phyloP scores from a whole-genome alignment of 2,888 invertebrate genomes.

The Congeria kusceri region DNA sequence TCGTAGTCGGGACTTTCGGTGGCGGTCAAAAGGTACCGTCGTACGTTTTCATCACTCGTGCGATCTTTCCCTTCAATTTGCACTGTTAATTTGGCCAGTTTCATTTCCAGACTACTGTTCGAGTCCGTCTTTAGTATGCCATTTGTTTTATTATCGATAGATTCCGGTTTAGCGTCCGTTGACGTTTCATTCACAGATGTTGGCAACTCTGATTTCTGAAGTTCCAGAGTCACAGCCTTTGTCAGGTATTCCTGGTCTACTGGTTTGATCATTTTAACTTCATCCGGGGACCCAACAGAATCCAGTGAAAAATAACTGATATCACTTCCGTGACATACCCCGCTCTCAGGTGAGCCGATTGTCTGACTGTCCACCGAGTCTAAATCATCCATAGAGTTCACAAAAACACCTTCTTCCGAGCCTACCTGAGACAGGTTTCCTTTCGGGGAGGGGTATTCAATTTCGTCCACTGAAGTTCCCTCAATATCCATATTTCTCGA shows the following conservation, averaged over 20 bases:
- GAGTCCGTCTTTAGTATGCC: conserved; percentile 29
- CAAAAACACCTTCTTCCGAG: conserved; percentile 77
- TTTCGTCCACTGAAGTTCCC: conserved; percentile 18
- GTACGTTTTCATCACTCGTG: conserved; percentile 7
- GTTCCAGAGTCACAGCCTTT: conserved; percentile 40
- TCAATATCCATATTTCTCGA: not conserved
- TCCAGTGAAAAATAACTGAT: conserved; percentile 65
- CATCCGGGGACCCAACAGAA: conserved; percentile 70
- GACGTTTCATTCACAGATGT: conserved; percentile 9
- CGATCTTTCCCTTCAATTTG: conserved; percentile 30
- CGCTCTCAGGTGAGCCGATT: conserved; percentile 43
- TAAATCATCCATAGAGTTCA: conserved; percentile 77
- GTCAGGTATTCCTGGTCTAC: conserved; percentile 54
- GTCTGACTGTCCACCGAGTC: conserved; percentile 47
- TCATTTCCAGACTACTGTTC: conserved; percentile 15
- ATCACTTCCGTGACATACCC: conserved; percentile 54
- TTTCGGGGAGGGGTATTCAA: not conserved
- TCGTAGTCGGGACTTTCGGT: conserved; percentile 72
- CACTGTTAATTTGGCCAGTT: conserved; percentile 43
- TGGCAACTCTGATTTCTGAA: conserved; percentile 28
- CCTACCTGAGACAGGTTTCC: conserved; percentile 6
- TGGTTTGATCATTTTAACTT: conserved; percentile 48
- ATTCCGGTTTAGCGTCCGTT: not conserved
- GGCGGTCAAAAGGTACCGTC: conserved; percentile 42
- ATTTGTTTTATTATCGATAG: not conserved